Evolutionary conservation across 1,140 invertebrate species (phyloP), one percentile per base, ranked within the genome.

Genomic region (Antheraea mylitta): DNA sequence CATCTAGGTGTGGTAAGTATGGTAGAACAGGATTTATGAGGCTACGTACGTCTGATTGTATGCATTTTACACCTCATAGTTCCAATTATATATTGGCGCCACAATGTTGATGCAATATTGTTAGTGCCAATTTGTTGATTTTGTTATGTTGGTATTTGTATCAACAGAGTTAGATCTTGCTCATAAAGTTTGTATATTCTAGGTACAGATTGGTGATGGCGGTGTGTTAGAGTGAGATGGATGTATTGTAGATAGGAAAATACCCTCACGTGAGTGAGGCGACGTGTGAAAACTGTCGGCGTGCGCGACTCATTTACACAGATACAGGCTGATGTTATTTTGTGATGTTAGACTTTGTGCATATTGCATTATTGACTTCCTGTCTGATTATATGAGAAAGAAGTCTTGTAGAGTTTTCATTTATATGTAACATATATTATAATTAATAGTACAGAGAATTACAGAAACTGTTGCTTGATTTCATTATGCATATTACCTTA

Each of bases 231-330:
- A 19, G 11, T 18, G 36, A 53, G 58, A 37, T 18, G 68, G 75
- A 6, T 16, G 45, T 53, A 53, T 16, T 11, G 38, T 42, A 42
- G 45, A 53, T 53, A 65, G 76, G 74, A 74, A 74, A 80, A 74
- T 75, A 64, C 67, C 72, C 67, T 63, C 59, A 19, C 67, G 36
- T 66, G 37, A 68, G 70, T 62, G 64, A 65, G 38, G 30, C 61
- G 74, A 80, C 71, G 78, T 82, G 80, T 84, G 82, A 81, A 84
- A 74, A 80, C 75, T 72, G 65, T 36, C 75, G 72, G 74, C 82
- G 81, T 84, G 82, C 78, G 81, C 79, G 74, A 70, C 71, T 84
- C 79, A 81, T 82, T 83, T 80, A 78, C 80, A 67, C 22, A 53
- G 42, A 16, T 77, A 85, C 80, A 85, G 80, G 69, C 13, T 77